Base-by-base conservation (phyloP, 2,113 vertebrate genomes). In the Gnathonemus longibarbis region DNA sequence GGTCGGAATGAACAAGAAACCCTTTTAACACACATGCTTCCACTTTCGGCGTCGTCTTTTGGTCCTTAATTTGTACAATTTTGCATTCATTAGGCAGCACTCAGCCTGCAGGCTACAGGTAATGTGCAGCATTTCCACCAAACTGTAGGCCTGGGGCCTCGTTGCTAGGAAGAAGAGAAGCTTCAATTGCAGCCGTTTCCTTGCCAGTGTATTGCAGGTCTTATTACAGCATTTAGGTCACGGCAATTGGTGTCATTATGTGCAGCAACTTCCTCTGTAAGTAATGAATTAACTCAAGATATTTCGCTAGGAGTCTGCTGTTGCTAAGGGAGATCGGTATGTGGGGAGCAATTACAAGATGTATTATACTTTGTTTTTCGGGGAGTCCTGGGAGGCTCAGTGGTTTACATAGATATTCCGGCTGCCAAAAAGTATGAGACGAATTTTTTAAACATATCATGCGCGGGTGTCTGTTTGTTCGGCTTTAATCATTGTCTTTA, bases 161-260 rank as follows among this genome's bases (percentile, higher is more conserved):
- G 96, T 97, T 97, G 96, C 97, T 96, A 96, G 94, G 97, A 97
- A 97, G 97, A 96, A 94, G 93, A 95, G 94, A 93, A 95, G 95
- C 95, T 95, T 95, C 95, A 96, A 96, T 97, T 96, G 97, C 96
- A 95, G 96, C 97, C 96, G 97, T 97, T 98, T 98, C 97, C 97
- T 97, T 94, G 94, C 95, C 96, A 93, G 95, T 91, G 91, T 95
- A 95, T 96, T 95, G 96, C 96, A 96, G 97, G 95, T 97, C 97
- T 97, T 96, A 97, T 97, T 97, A 98, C 97, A 96, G 97, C 96
- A 92, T 97, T 97, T 96, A 98, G 96, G 96, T 96, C 96, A 95
- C 96, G 96, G 96, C 97, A 97, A 98, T 98, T 98, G 97, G 96
- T 97, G 96, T 97, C 97, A 99, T 99, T 98, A 98, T 96, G 96